These are phyloP conservation scores for Eledone cirrhosa DNA, from an alignment of 2,888 invertebrate species.

Conservation along the genomic window DNA sequence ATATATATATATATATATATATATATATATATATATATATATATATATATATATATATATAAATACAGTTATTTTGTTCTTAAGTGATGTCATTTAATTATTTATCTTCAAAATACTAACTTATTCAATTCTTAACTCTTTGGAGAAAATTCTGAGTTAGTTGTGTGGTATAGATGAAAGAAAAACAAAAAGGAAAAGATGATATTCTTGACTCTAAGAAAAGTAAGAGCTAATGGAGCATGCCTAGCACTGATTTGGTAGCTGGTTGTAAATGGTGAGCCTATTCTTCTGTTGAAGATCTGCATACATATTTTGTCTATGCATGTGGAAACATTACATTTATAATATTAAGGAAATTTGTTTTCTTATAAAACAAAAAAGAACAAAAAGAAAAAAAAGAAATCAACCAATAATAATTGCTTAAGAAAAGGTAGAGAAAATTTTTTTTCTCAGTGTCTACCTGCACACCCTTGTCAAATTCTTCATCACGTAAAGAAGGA, in stretches of 20 bases:
- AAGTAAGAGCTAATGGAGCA: conserved; percentile 14
- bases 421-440: too few relatives aligned
- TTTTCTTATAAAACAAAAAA: too few relatives aligned
- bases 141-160: conserved; percentile 15
- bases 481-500: too few relatives aligned
- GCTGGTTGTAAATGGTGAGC: conserved; percentile 13
- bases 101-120: neutral
- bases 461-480: too few relatives aligned
- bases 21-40: neutral
- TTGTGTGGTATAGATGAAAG: conserved; percentile 10
- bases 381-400: too few relatives aligned
- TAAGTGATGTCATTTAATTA: neutral
- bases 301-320: neutral
- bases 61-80: neutral
- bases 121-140: conserved; percentile 1
- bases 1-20: neutral
- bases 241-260: neutral
- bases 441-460: too few relatives aligned
- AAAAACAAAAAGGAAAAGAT: neutral
- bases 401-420: too few relatives aligned
- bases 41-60: neutral
- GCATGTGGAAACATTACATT: too few relatives aligned
- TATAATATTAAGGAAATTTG: too few relatives aligned
- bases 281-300: neutral
- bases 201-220: neutral